phyloP scores from a whole-genome alignment of 53 echinoderm and acorn worm species.

The Antedon mediterranea region DNA sequence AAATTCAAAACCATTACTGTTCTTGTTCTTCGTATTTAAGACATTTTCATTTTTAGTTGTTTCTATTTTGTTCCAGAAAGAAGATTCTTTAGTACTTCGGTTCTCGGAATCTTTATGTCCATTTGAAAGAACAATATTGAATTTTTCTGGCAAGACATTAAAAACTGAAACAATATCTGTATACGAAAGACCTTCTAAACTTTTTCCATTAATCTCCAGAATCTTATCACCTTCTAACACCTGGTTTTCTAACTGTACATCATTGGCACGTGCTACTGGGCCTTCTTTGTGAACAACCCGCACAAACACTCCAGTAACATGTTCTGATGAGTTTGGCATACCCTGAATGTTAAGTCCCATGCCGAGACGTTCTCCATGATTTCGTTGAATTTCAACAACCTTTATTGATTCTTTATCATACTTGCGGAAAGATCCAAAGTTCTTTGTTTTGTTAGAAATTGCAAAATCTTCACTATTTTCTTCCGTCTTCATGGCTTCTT shows the following conservation, averaged over 20 bases:
- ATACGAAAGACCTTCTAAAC: slow-evolving; percentile 55
- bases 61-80: slow-evolving; percentile 30
- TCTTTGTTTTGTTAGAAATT: neutral
- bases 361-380: slow-evolving; percentile 63
- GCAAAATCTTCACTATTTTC: neutral
- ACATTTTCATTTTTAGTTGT: slow-evolving; percentile 19
- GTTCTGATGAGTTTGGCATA: neutral
- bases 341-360: slow-evolving; percentile 87
- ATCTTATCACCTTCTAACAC: slow-evolving; percentile 54
- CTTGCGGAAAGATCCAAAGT: neutral
- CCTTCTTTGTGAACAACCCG: slow-evolving; percentile 55
- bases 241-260: slow-evolving; percentile 20
- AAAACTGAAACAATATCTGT: slow-evolving; percentile 50
- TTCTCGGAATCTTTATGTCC: slow-evolving; percentile 20
- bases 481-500: neutral
- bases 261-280: slow-evolving; percentile 51
- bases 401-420: neutral
- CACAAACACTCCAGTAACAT: slow-evolving; percentile 60
- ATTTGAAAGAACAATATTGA: slow-evolving; percentile 52
- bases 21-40: slow-evolving; percentile 25
- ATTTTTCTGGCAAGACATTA: slow-evolving; percentile 51
- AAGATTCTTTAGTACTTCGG: neutral
- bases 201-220: slow-evolving; percentile 42
- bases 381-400: slow-evolving; percentile 36
- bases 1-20: slow-evolving; percentile 20